Evolutionary conservation across 1,140 invertebrate genomes (phyloP).

Genomic region (Laupala kohalensis): DNA sequence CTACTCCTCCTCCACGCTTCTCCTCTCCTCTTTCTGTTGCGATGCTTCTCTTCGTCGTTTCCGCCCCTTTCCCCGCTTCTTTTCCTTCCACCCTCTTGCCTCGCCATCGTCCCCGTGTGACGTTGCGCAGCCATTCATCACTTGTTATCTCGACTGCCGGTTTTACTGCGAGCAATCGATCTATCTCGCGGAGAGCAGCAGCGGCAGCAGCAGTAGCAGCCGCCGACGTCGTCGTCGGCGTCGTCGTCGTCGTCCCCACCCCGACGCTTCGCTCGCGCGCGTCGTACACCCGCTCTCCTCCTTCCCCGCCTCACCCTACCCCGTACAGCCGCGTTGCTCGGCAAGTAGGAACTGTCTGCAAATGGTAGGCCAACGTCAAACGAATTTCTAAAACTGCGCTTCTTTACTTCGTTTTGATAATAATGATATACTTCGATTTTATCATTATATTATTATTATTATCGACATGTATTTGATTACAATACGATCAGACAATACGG

Average conservation of each 20-base stretch:
- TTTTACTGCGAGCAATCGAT: constrained; percentile 8
- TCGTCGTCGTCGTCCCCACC: no score
- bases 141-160: constrained; percentile 6
- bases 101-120: neutral
- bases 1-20: neutral
- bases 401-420: no score
- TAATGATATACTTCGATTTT: no score
- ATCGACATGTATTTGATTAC: no score
- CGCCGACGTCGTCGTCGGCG: no score
- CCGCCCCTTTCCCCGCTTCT: neutral
- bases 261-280: no score
- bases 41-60: neutral
- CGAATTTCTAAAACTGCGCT: no score
- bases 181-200: constrained; percentile 2
- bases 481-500: no score
- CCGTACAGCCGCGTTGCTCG: neutral
- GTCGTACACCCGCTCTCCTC: no score
- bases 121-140: constrained; percentile 5
- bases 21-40: neutral
- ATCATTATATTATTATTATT: no score
- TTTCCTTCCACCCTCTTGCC: neutral
- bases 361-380: no score
- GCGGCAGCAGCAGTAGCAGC: neutral
- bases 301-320: neutral
- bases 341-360: neutral